Conservation (phyloP, 2,113 vertebrate genomes). For the Pteronura brasiliensis region DNA sequence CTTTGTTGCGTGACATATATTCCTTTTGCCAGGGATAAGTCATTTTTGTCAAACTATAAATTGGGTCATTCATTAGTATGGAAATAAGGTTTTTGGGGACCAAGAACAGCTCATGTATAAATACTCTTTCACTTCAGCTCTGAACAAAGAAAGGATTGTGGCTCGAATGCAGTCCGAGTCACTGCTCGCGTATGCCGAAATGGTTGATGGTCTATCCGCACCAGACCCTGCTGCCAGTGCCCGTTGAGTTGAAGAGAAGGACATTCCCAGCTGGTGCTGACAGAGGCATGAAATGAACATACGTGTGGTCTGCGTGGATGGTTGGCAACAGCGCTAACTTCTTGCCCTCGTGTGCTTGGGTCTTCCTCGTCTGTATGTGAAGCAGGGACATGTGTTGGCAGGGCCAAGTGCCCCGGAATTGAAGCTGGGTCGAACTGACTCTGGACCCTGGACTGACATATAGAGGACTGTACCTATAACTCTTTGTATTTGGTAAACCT, state of each 20-base stretch:
- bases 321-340: not conserved
- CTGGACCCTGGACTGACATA: not conserved
- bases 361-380: not conserved
- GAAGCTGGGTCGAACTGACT: not conserved
- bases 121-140: constrained; percentile 55
- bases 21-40: constrained; percentile 59
- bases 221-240: not conserved
- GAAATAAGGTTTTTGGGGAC: constrained; percentile 62
- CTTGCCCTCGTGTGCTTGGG: not conserved
- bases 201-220: not conserved
- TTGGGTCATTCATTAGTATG: constrained; percentile 65
- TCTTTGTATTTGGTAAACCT: not conserved
- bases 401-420: not conserved
- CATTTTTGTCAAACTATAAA: constrained; percentile 69
- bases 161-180: constrained; percentile 23
- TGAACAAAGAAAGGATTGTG: constrained; percentile 64
- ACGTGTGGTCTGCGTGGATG: not conserved
- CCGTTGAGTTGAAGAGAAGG: not conserved
- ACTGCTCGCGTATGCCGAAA: constrained; percentile 27
- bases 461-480: not conserved
- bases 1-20: constrained; percentile 61
- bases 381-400: not conserved
- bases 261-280: not conserved
- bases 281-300: not conserved
- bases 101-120: constrained; percentile 53